A percentile compares a stretch with the other conserved stretches of the same genome.
Evolutionary conservation across 2,113 vertebrate genomes (phyloP).

Genomic region (Zingel zingel): DNA sequence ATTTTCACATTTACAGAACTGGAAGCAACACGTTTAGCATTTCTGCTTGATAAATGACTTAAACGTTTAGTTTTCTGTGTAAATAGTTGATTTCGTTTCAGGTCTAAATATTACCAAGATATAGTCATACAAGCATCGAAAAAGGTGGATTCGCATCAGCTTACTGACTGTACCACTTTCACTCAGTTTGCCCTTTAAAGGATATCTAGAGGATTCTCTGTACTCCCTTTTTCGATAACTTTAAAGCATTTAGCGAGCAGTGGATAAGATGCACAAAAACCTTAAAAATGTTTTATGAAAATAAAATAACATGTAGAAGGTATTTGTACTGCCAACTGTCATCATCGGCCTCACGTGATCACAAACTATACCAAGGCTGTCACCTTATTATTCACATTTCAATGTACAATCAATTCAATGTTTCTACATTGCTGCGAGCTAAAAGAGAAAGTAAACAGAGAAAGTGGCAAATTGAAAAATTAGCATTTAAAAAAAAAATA

Average conservation of each 20-base stretch:
- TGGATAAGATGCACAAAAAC: not conserved
- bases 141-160: not conserved
- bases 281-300: not conserved
- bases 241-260: not conserved
- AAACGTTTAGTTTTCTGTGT: no score
- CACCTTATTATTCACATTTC: conserved; percentile 11
- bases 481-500: conserved; percentile 65
- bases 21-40: not conserved
- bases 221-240: not conserved
- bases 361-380: not conserved
- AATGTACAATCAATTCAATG: not conserved
- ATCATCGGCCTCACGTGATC: not conserved
- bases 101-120: not conserved
- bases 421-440: not conserved
- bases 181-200: not conserved
- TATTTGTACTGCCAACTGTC: not conserved
- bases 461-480: conserved; percentile 63
- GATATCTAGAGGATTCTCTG: not conserved
- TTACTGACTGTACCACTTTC: not conserved
- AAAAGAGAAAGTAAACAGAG: not conserved
- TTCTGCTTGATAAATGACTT: not conserved
- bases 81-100: no score
- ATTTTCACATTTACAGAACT: no score
- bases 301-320: not conserved
- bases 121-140: not conserved